Evolutionary conservation across 2,113 vertebrate species (phyloP), one percentile per base, ranked within the genome.

Genomic region (Pardalotus punctatus): DNA sequence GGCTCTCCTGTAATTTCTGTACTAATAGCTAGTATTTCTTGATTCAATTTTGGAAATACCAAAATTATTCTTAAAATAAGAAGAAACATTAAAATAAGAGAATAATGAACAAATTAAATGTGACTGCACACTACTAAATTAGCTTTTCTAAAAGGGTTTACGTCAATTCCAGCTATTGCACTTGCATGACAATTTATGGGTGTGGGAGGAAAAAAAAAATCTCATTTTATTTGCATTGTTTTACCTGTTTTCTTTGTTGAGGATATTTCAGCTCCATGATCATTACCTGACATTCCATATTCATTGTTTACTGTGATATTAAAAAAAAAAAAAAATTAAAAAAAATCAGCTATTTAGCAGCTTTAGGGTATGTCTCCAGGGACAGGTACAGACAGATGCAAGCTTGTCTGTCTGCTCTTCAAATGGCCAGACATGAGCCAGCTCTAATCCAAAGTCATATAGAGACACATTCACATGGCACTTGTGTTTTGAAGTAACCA

Each of bases 311-410:
- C 82, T 67, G 76, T 90, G 93, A 96, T 93, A 95, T 93, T 42
- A 90, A 92, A 93, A 87, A 90, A 88, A 83, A 73, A 72, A 84
- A 61, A 61, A 71, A 73, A n/a, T n/a, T n/a, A n/a, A n/a, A 61
- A 45, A 43, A 43, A 61, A 45, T 24, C 43, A 85, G 42, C 79
- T 94, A 77, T 86, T 94, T 86, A 95, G 67, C 82, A 88, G 94
- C 96, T 95, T 83, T 60, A 95, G 82, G 95, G 90, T 96, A 96
- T 83, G 94, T 95, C 94, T 94, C 65, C 92, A 90, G 50, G 90
- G 76, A 93, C 96, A 96, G 91, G 96, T 94, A 96, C 60, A 96
- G 96, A 74, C 93, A 96, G 76, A 95, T 95, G 76, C 65, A 77
- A 97, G 94, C 91, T 83, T 94, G 95, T 81, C 81, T 96, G 90